phyloP scores from a whole-genome alignment of 1,140 invertebrate species.

The Drepana arcuata region DNA sequence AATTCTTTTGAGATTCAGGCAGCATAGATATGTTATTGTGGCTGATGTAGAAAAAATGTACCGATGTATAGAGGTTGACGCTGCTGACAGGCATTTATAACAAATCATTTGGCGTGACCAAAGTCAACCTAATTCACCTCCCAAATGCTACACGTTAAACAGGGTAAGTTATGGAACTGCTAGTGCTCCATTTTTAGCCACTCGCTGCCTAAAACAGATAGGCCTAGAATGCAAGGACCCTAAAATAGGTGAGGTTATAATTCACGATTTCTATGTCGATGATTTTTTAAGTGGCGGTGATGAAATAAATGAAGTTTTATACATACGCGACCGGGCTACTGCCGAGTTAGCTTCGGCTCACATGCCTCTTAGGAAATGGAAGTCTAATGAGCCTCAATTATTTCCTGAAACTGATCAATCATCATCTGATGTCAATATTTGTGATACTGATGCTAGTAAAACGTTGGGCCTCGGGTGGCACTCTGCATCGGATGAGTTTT shows the following conservation, averaged over 20 bases:
- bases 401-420: too few species aligned
- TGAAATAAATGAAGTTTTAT: background rate
- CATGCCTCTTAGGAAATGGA: background rate
- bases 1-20: slow-evolving; percentile 6
- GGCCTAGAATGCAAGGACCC: slow-evolving; percentile 4
- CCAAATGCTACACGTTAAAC: slow-evolving; percentile 6
- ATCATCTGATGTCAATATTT: background rate
- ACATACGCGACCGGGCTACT: slow-evolving; percentile 3
- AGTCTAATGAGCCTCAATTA: background rate
- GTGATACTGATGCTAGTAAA: background rate
- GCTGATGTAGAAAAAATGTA: slow-evolving; percentile 9
- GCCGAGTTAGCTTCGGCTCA: slow-evolving; percentile 1
- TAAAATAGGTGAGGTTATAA: background rate
- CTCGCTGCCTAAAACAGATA: slow-evolving; percentile 5
- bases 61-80: slow-evolving; percentile 2
- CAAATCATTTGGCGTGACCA: slow-evolving; percentile 13
- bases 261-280: slow-evolving; percentile 5
- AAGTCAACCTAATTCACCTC: slow-evolving; percentile 1
- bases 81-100: slow-evolving; percentile 4
- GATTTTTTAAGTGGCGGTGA: slow-evolving; percentile 2
- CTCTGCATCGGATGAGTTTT: background rate
- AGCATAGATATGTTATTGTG: slow-evolving; percentile 5
- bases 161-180: slow-evolving; percentile 4
- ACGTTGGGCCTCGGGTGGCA: background rate
- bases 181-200: slow-evolving; percentile 6